phyloP scores from a whole-genome alignment of 2,888 invertebrate genomes.

The Portevinia maculata region DNA sequence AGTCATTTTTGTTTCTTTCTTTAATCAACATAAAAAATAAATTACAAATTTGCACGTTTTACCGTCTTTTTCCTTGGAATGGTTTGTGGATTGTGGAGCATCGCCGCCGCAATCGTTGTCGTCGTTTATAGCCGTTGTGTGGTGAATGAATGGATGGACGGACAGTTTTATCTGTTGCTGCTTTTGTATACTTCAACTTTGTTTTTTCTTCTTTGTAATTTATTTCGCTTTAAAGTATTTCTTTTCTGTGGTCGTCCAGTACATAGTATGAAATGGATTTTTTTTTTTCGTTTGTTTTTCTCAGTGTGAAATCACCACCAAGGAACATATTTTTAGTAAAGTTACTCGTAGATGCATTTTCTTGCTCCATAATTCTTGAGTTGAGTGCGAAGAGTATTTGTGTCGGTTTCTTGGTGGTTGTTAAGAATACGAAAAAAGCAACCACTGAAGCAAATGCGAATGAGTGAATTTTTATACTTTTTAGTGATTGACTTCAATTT shows the following conservation, averaged over 20 bases:
- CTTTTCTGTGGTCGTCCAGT: slow-evolving; percentile 56
- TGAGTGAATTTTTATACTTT: slow-evolving; percentile 64
- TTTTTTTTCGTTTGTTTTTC: slow-evolving; percentile 13
- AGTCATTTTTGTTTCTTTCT: slow-evolving; percentile 67
- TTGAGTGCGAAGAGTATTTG: slow-evolving; percentile 30
- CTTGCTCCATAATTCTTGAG: slow-evolving; percentile 30
- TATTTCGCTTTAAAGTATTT: slow-evolving; percentile 65
- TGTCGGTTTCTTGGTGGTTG: slow-evolving; percentile 18
- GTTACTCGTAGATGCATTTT: slow-evolving; percentile 22
- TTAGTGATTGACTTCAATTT: slow-evolving; percentile 72
- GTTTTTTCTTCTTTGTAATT: slow-evolving; percentile 42
- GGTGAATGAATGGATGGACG: slow-evolving; percentile 30
- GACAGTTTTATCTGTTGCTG: slow-evolving; percentile 67
- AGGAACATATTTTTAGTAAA: slow-evolving; percentile 35
- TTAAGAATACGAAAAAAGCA: slow-evolving; percentile 36
- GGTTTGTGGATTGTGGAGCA: slow-evolving; percentile 30
- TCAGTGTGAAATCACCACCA: slow-evolving; percentile 16
- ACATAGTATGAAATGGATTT: slow-evolving; percentile 31
- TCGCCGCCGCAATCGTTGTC: slow-evolving; percentile 28
- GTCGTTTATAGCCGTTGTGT: slow-evolving; percentile 22
- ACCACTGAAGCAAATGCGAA: slow-evolving; percentile 48
- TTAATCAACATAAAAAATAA: slow-evolving; percentile 73
- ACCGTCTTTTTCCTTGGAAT: slow-evolving; percentile 58
- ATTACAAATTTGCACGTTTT: slow-evolving; percentile 74
- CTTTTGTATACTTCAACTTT: slow-evolving; percentile 42